Conservation (phyloP, 2,113 vertebrate genomes). For the Rhinopomastus cyanomelas region DNA sequence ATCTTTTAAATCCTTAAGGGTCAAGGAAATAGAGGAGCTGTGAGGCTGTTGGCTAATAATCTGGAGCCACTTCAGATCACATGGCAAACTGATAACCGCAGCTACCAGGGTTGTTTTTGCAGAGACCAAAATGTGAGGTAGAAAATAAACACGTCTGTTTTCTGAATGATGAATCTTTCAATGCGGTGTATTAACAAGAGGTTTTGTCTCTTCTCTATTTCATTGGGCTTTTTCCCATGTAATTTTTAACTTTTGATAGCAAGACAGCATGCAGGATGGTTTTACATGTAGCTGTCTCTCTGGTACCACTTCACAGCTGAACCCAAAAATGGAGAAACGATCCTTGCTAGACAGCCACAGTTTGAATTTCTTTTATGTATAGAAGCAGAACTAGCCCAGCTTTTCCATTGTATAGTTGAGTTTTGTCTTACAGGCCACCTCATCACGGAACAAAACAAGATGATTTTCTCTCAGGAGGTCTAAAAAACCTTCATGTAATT, state of each 20-base stretch:
- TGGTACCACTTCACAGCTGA: not conserved
- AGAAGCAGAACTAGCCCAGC: not conserved
- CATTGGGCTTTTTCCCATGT: not conserved
- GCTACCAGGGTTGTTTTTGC: not conserved
- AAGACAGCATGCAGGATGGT: not conserved
- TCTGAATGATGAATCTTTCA: not conserved
- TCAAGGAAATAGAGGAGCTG: not conserved
- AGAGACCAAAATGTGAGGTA: not conserved
- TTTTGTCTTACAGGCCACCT: not conserved
- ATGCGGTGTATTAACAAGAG: not conserved
- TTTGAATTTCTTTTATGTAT: not conserved
- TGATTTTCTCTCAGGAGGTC: not conserved
- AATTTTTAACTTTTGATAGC: not conserved
- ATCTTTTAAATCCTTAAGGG: not conserved
- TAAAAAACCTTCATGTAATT: not conserved
- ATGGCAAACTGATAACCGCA: not conserved
- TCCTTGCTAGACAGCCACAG: not conserved
- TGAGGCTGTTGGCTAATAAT: not conserved
- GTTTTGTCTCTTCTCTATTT: not conserved
- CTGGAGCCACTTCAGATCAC: not conserved
- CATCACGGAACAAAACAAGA: not conserved
- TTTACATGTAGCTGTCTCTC: fast-evolving
- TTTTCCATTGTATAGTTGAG: not conserved
- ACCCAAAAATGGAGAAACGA: not conserved
- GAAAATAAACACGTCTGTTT: not conserved